Conservation (phyloP, 2,797 vertebrate genomes). For the Sebastes minor region DNA sequence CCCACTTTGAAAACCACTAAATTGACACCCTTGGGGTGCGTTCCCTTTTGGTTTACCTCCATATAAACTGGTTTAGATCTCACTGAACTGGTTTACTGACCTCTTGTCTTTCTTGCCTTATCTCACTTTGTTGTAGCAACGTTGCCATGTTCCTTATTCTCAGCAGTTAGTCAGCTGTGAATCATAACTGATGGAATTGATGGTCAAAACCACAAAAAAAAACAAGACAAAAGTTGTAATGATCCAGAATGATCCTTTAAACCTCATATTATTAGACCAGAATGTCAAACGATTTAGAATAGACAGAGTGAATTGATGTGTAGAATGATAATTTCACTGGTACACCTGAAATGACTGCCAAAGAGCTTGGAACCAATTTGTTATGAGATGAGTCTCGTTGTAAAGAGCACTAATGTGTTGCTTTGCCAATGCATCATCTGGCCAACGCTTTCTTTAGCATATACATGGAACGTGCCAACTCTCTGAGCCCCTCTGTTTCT, state of each 20-base stretch:
- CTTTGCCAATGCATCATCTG: slow-evolving; percentile 14
- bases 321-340: slow-evolving; percentile 2
- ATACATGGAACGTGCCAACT: slow-evolving; percentile 36
- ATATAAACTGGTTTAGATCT: neutral
- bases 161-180: neutral
- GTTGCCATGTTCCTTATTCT: neutral
- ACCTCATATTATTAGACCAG: neutral
- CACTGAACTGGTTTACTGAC: neutral
- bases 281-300: neutral
- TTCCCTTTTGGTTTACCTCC: neutral
- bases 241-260: neutral
- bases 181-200: neutral
- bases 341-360: slow-evolving; percentile 22
- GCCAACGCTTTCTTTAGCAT: neutral
- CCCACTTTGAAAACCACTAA: too few relatives aligned
- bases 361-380: slow-evolving; percentile 8
- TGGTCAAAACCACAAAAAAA: neutral
- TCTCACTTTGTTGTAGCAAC: neutral
- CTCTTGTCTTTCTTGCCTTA: neutral
- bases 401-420: neutral
- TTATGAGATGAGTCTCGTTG: slow-evolving; percentile 2
- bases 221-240: neutral
- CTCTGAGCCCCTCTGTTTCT: neutral
- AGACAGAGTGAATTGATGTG: neutral
- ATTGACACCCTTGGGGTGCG: neutral